Conservation (phyloP, 2,888 invertebrate species). For the Mycalesis mineus region DNA sequence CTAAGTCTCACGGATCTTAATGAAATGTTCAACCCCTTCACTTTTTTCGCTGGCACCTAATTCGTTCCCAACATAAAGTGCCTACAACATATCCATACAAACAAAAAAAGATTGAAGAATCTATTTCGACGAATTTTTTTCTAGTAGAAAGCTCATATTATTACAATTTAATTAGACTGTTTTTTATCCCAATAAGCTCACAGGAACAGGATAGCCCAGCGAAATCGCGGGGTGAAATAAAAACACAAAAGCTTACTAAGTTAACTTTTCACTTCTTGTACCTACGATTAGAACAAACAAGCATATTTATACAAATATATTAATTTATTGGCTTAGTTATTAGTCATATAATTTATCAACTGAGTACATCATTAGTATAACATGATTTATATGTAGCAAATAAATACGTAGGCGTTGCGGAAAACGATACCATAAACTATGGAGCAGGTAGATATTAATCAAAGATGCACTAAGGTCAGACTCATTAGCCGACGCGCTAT, state of each 20-base stretch:
- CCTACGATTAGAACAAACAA: not conserved
- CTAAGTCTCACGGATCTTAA: too few species aligned
- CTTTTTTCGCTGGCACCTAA: too few species aligned
- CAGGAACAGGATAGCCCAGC: too few species aligned
- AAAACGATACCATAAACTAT: not conserved
- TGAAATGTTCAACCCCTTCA: too few species aligned
- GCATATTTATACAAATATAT: not conserved
- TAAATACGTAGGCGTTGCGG: not conserved
- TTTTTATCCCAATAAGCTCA: too few species aligned
- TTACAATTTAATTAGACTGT: too few species aligned
- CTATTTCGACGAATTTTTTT: too few species aligned
- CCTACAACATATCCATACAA: too few species aligned
- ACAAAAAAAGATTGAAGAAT: too few species aligned
- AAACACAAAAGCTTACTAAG: not conserved
- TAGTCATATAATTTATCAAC: not conserved
- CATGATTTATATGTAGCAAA: not conserved
- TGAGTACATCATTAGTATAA: not conserved
- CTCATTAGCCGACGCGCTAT: not conserved
- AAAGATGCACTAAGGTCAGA: not conserved
- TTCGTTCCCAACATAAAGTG: too few species aligned
- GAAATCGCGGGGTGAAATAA: not conserved
- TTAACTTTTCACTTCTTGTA: not conserved
- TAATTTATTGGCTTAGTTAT: not conserved
- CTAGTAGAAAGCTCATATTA: too few species aligned
- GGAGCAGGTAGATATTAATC: not conserved